A percentile compares a stretch with the other conserved stretches of the same genome.
Conservation (phyloP, 2,888 invertebrate species). For the Mesorhabditis belari region DNA sequence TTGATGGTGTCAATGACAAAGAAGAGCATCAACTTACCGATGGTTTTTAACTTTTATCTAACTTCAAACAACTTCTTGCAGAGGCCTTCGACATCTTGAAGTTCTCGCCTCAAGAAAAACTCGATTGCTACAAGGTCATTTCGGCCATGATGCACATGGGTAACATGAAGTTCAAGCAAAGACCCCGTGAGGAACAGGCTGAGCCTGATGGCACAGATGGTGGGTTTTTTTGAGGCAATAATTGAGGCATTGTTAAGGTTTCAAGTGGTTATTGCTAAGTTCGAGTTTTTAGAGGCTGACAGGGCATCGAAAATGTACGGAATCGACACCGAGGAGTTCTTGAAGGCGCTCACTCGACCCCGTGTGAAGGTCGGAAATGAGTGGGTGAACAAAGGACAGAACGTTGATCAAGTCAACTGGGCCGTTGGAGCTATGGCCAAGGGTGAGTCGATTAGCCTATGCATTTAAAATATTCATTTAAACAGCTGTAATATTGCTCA, state of each 20-base stretch:
- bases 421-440: conserved; percentile 56
- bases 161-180: conserved; percentile 99
- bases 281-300: conserved; percentile 29
- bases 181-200: conserved; percentile 99
- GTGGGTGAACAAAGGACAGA: conserved; percentile 59
- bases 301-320: conserved; percentile 50
- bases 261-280: conserved; percentile 12
- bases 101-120: conserved; percentile 91
- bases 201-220: conserved; percentile 60
- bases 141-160: conserved; percentile 99
- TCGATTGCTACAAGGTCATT: conserved; percentile 92
- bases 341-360: conserved; percentile 58
- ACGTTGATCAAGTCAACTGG: conserved; percentile 56
- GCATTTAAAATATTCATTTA: too few species aligned
- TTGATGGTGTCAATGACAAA: conserved; percentile 87
- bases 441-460: conserved; percentile 17
- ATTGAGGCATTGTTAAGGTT: conserved; percentile 7
- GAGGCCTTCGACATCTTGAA: conserved; percentile 96
- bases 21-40: conserved; percentile 68
- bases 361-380: conserved; percentile 59
- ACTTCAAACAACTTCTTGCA: conserved; percentile 1
- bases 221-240: conserved; percentile 17
- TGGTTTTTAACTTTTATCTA: not conserved
- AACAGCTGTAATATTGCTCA: too few species aligned
- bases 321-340: conserved; percentile 46